Evolutionary conservation across 2,888 invertebrate genomes (phyloP), one percentile per base, ranked within the genome.

Genomic region (Troides aeacus): DNA sequence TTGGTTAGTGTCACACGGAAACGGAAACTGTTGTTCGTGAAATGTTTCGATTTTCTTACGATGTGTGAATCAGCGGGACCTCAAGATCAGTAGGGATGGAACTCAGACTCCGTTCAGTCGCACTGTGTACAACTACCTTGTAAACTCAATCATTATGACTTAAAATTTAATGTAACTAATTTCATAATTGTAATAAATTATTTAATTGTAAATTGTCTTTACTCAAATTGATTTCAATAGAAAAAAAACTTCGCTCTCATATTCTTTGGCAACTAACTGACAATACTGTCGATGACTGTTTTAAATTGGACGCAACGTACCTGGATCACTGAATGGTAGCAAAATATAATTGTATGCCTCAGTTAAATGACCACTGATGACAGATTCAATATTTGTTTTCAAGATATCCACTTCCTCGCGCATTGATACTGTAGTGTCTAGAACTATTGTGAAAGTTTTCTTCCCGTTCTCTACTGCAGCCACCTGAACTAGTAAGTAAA

Each of bases 371-470:
- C 60, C 61, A 15, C 50, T 15, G 17, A 69, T 3, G 7, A 69
- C 57, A 3, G 64, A 56, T 36, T 46, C 56, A n/a, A 69, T 56
- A 17, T 56, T 56, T 12, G 56, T 23, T 56, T 69, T 69, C 39
- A 69, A 46, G n/a, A 69, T 61, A 39, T 69, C 53, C 3, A 69
- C 56, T 21, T 69, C 69, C 7, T 69, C 60, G 12, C 69, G 53
- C 69, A 69, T 69, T 12, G 69, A 69, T 10, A 64, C 53, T 17
- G 69, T 69, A 1, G 69, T 69, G 23, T 69, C 69, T 18, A 69
- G 18, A 53, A 69, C 69, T 21, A 69, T 50, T 0, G 69, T 69
- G 17, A 69, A 61, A 42, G 56, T 64, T 46, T 61, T 69, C 42
- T 64, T 63, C 12, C 30, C 64, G n/a, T 62, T 58, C 17, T n/a